Evolutionary conservation across 2,113 vertebrate genomes (phyloP).

Genomic region (Canis aureus): DNA sequence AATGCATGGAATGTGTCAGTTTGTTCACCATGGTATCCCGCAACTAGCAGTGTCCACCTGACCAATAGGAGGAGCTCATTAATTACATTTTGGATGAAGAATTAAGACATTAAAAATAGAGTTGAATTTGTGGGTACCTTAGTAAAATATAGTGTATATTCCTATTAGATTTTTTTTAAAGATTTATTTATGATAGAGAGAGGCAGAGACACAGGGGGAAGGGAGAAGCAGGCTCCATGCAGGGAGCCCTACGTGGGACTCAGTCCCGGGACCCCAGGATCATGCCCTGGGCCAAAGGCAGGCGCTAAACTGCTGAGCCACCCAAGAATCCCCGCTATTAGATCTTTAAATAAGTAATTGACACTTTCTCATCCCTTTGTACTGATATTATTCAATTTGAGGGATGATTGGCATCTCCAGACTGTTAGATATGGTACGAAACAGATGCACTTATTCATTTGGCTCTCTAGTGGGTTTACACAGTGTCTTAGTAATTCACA

Average conservation of each 20-base stretch:
- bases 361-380: background rate
- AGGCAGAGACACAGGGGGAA: no score
- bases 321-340: no score
- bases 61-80: background rate
- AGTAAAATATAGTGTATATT: background rate
- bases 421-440: background rate
- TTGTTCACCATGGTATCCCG: background rate
- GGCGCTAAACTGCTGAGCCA: no score
- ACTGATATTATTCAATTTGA: background rate
- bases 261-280: no score
- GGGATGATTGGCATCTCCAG: background rate
- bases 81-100: background rate
- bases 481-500: background rate
- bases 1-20: background rate
- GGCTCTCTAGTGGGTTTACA: background rate
- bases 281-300: no score
- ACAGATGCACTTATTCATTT: background rate
- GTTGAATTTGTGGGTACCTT: background rate
- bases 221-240: no score
- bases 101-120: background rate
- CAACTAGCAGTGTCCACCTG: background rate
- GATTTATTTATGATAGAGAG: no score
- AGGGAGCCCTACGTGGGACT: no score
- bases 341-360: background rate
- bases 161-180: no score